Evolutionary conservation across 2,888 invertebrate species (phyloP).

Genomic region (Strigamia maritima): DNA sequence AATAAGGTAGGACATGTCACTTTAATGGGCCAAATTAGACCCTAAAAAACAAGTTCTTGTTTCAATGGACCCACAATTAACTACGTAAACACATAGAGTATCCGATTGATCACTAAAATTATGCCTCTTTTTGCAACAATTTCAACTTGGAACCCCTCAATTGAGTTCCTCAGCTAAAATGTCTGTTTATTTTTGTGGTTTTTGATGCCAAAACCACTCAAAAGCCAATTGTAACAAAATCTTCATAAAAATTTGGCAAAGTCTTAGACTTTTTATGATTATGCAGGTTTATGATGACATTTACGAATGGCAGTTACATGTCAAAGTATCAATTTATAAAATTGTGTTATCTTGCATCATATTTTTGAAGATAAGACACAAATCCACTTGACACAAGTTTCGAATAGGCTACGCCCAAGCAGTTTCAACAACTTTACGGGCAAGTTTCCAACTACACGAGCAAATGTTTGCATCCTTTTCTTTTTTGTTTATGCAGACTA

Average conservation of each 20-base stretch:
- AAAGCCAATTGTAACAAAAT: no score
- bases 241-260: no score
- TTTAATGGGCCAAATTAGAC: not conserved
- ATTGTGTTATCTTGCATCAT: not conserved
- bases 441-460: not conserved
- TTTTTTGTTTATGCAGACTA: not conserved
- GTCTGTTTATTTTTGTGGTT: no score
- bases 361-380: not conserved
- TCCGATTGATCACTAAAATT: no score
- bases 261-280: no score
- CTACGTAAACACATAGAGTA: no score
- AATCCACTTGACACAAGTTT: not conserved
- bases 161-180: no score
- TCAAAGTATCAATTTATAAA: not conserved
- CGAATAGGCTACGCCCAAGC: not conserved
- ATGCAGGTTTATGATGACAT: no score
- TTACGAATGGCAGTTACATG: not conserved
- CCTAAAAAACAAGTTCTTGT: no score
- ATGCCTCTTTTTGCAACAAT: no score
- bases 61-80: not conserved
- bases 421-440: not conserved
- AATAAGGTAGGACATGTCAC: not conserved
- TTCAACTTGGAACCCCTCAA: no score
- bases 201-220: no score
- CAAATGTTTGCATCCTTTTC: not conserved